Conservation (phyloP, 1,140 invertebrate species). For the Drosophila subobscura region DNA sequence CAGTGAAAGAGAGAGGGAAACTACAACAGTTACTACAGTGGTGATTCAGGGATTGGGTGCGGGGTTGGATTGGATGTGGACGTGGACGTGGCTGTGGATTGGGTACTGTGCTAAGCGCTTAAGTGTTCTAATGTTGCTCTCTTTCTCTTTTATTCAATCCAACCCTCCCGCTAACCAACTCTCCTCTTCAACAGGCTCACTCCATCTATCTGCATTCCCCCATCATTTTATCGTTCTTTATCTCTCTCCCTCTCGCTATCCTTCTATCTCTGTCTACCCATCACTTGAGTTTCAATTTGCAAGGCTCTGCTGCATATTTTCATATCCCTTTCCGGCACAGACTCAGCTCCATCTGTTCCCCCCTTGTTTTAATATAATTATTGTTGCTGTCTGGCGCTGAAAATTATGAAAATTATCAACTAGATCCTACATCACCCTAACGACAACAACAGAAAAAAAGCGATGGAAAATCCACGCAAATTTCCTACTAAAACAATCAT, state of each 20-base stretch:
- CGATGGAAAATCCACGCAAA: constrained; percentile 30
- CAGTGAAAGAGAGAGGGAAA: constrained; percentile 6
- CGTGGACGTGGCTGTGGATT: not conserved
- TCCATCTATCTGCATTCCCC: not conserved
- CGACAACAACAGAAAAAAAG: constrained; percentile 9
- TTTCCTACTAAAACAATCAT: constrained; percentile 40
- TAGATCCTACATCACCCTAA: constrained; percentile 40
- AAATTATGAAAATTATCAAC: constrained; percentile 72
- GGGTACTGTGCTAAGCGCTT: constrained; percentile 61
- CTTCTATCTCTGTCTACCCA: not conserved
- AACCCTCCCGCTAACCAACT: not conserved
- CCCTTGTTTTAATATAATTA: constrained; percentile 66
- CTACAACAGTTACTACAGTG: constrained; percentile 18
- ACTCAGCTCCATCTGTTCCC: constrained; percentile 2
- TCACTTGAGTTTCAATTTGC: constrained; percentile 52
- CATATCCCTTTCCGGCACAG: constrained; percentile 17
- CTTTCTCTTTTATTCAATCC: constrained; percentile 36
- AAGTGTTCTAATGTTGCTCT: constrained; percentile 77
- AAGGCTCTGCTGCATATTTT: constrained; percentile 21
- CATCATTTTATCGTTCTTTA: constrained; percentile 19
- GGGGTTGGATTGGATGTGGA: not conserved
- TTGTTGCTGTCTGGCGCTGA: constrained; percentile 58
- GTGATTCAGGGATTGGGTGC: constrained; percentile 10
- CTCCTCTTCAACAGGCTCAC: not conserved
- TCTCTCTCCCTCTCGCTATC: constrained; percentile 19